Evolutionary conservation across 2,113 vertebrate genomes (phyloP), one percentile per base, ranked within the genome.

Genomic region (Gallinago undulata): DNA sequence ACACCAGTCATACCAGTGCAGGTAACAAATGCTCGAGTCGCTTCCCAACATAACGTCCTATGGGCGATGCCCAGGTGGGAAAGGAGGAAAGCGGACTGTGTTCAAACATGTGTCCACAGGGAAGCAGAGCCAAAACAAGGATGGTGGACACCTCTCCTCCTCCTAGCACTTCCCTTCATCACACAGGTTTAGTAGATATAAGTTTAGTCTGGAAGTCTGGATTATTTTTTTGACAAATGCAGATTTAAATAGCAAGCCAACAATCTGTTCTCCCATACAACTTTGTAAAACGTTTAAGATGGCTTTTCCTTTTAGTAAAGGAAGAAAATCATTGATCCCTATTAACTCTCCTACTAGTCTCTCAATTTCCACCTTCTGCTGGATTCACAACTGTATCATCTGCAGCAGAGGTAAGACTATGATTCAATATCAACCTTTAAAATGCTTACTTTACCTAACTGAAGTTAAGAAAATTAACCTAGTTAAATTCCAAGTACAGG

Each of bases 1-100:
- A 28, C 41, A 78, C 17, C 1, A n/a, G 39, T 45, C 45, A 24
- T 13, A 51, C 50, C 50, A 27, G 50, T 22, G 48, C 48, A 50
- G 21, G 48, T 4, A 7, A 55, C 5, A n/a, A 72, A 7, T 27
- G 37, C 27, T 33, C 2, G 2, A 5, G 7, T 19, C 3, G 9
- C 19, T 0, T 43, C 50, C 28, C 30, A 5, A 39, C 25, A 14
- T 23, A 13, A 39, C 2, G 0, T 23, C 33, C 30, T 16, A 15
- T 0, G 0, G 33, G 27, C 23, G 43, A 31, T 27, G 5, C 25
- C 3, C 9, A 16, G 30, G 35, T 19, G 14, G 35, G 43, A 35
- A 47, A 48, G 43, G 18, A 60, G 63, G 28, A 13, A 21, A 41
- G 27, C 0, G 3, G 35, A 43, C 9, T 3, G 4, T 6, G 47